Evolutionary conservation across 2,113 vertebrate species (phyloP).

Genomic region (Hemichromis elongatus): DNA sequence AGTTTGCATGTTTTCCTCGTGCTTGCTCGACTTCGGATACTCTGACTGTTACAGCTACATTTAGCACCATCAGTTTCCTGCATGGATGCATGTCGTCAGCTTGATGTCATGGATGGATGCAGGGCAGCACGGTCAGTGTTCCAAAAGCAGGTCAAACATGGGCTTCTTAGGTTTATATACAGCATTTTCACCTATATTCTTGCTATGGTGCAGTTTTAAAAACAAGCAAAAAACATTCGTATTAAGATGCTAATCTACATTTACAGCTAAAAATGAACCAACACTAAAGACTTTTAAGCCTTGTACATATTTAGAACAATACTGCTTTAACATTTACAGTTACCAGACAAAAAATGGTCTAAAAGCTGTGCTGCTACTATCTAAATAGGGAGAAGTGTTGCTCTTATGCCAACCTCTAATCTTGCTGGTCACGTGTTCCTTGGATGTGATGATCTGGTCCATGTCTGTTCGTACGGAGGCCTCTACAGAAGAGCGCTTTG

Average conservation of each 20-base stretch:
- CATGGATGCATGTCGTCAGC: background rate
- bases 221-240: background rate
- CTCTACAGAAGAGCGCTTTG: slow-evolving; percentile 75
- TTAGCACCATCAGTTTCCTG: background rate
- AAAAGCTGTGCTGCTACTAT: background rate
- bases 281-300: background rate
- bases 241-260: background rate
- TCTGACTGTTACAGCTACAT: background rate
- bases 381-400: background rate
- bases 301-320: background rate
- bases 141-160: background rate
- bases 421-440: slow-evolving; percentile 92
- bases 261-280: background rate
- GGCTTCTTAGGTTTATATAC: background rate
- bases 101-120: background rate
- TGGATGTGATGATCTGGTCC: slow-evolving; percentile 96
- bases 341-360: fast-evolving
- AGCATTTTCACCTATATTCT: background rate
- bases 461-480: slow-evolving; percentile 87
- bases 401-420: slow-evolving; percentile 77
- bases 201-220: background rate
- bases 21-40: too few relatives aligned
- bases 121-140: background rate
- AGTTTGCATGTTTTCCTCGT: background rate
- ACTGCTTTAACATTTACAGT: background rate